phyloP scores from a whole-genome alignment of 2,888 invertebrate genomes.

The Resseliella maxima region DNA sequence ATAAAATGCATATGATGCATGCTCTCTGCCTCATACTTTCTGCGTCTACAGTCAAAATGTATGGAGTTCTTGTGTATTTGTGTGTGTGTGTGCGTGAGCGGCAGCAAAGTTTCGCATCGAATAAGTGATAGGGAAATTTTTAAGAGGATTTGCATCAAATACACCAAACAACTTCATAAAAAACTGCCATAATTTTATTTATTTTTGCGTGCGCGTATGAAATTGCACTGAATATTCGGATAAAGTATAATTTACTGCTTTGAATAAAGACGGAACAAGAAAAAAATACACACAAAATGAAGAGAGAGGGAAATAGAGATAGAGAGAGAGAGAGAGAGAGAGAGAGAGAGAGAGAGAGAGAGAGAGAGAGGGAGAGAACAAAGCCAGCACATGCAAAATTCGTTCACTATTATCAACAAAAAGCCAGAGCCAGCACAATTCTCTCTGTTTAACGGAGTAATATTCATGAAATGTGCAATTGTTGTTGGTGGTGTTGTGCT shows the following conservation, averaged over 20 bases:
- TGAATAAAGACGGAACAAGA: conserved; percentile 14
- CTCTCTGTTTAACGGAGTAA: not conserved
- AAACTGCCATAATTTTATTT: conserved; percentile 43
- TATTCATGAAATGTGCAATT: conserved; percentile 4
- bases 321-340: not conserved
- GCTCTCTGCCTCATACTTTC: not conserved
- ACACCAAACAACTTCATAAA: not conserved
- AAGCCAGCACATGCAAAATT: not conserved
- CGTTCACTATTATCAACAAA: conserved; percentile 6
- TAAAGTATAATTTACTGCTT: conserved; percentile 40
- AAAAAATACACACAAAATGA: too few species aligned
- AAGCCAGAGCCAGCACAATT: conserved; percentile 15
- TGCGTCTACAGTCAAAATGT: not conserved
- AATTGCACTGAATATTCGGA: conserved; percentile 2
- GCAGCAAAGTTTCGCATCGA: not conserved
- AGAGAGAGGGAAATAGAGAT: not conserved
- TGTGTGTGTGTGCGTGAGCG: not conserved
- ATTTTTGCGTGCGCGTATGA: conserved; percentile 31
- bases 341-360: not conserved
- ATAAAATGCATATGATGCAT: conserved; percentile 48
- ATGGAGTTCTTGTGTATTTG: not conserved
- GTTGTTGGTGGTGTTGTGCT: not conserved
- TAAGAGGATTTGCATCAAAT: conserved; percentile 45
- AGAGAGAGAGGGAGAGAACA: not conserved
- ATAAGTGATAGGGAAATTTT: not conserved